Evolutionary conservation across 2,888 invertebrate species (phyloP).

Genomic region (Caenorhabditis parvicauda): DNA sequence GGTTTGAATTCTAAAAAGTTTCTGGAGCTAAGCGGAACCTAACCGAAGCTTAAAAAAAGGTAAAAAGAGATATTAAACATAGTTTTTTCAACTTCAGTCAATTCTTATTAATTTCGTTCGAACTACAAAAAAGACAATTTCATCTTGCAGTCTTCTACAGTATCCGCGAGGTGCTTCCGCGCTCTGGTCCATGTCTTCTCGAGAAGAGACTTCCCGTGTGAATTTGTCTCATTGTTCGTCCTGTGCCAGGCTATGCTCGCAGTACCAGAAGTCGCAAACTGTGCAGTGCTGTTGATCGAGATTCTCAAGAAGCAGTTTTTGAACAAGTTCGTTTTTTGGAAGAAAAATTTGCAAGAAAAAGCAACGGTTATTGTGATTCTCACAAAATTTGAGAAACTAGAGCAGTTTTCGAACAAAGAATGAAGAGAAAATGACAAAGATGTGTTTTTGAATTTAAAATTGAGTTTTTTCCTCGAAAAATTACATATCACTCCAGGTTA

Average conservation of each 20-base stretch:
- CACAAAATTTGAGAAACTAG: too few species aligned
- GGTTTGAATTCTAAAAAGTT: neutral
- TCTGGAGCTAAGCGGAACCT: neutral
- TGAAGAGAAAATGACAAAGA: too few species aligned
- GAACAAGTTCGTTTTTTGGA: constrained; percentile 63
- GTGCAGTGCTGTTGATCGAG: constrained; percentile 88
- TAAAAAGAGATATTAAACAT: neutral
- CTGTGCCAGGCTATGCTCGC: constrained; percentile 74
- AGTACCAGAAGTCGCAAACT: constrained; percentile 62
- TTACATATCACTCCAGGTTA: too few species aligned
- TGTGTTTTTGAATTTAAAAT: too few species aligned
- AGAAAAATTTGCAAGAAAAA: too few species aligned
- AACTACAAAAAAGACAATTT: neutral
- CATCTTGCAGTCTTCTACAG: constrained; percentile 62
- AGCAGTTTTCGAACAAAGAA: too few species aligned
- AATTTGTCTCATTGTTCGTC: constrained; percentile 81
- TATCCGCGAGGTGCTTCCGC: constrained; percentile 93
- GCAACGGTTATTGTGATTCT: too few species aligned
- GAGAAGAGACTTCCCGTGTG: constrained; percentile 87
- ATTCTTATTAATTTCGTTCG: too few species aligned
- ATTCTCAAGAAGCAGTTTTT: constrained; percentile 89
- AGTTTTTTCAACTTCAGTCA: neutral
- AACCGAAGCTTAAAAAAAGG: too few species aligned
- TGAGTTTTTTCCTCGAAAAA: too few species aligned
- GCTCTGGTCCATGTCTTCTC: constrained; percentile 94